phyloP scores from a whole-genome alignment of 2,113 vertebrate genomes.

The Caloenas nicobarica region DNA sequence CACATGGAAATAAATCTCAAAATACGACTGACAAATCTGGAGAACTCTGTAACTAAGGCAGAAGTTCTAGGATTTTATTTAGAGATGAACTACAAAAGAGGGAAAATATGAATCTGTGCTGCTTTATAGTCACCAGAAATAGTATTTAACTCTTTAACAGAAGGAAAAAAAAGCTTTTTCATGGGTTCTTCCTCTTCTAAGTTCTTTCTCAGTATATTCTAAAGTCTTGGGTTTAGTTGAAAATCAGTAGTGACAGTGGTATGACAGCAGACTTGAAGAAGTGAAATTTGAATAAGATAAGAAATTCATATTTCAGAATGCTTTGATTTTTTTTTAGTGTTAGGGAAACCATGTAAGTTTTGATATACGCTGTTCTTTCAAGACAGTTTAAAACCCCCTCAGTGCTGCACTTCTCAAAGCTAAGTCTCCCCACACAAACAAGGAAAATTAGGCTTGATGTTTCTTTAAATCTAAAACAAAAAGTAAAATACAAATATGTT shows the following conservation, averaged over 20 bases:
- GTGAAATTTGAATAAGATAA: neutral
- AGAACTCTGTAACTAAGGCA: neutral
- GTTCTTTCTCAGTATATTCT: neutral
- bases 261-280: neutral
- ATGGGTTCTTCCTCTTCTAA: neutral
- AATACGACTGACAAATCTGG: neutral
- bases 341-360: neutral
- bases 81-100: neutral
- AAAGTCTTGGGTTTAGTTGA: neutral
- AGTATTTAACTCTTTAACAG: neutral
- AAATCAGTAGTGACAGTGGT: neutral
- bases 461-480: neutral
- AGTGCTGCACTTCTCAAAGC: neutral
- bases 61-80: neutral
- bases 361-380: neutral
- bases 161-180: neutral
- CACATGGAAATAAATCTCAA: neutral
- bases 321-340: neutral
- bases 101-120: neutral
- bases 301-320: neutral
- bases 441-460: neutral
- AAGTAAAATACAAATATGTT: neutral
- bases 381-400: neutral
- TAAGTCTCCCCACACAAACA: rapidly evolving
- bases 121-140: neutral